A percentile compares a stretch with the other conserved stretches of the same genome.
These are phyloP conservation scores for Alfaro cultratus DNA, from an alignment of 2,797 vertebrate genomes.

Conservation along the genomic window DNA sequence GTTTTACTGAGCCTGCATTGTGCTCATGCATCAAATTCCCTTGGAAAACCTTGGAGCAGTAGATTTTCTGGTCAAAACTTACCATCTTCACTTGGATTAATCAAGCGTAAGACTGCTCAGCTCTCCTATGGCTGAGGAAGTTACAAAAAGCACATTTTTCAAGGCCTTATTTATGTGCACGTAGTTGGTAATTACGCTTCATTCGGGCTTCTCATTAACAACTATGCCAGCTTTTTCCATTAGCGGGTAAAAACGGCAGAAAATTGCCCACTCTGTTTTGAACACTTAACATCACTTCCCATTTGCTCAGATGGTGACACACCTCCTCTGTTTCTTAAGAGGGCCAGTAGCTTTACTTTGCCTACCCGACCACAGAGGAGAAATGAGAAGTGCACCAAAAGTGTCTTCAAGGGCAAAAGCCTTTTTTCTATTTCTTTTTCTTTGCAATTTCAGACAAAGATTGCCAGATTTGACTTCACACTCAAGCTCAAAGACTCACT, in stretches of 20 bases:
- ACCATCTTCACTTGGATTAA: slow-evolving; percentile 13
- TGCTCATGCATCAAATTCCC: slow-evolving; percentile 10
- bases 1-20: slow-evolving; percentile 40
- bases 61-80: slow-evolving; percentile 17
- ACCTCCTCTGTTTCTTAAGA: not conserved
- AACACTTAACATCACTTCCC: slow-evolving; percentile 29
- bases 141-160: slow-evolving; percentile 7
- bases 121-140: slow-evolving; percentile 27
- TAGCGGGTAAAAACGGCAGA: not conserved
- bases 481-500: not conserved
- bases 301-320: slow-evolving; percentile 6
- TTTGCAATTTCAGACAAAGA: not conserved
- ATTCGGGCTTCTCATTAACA: slow-evolving; percentile 37
- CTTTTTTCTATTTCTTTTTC: not conserved
- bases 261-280: slow-evolving; percentile 5
- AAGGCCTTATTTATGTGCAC: slow-evolving; percentile 29
- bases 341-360: not conserved
- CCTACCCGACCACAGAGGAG: not conserved
- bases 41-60: not conserved
- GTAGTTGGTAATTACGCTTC: slow-evolving; percentile 44
- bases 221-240: slow-evolving; percentile 19
- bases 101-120: slow-evolving; percentile 35
- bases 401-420: not conserved
- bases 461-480: not conserved
- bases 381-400: not conserved